Base-by-base conservation (phyloP, 2,888 invertebrate species). In the Amblyjoppa fuscipennis region DNA sequence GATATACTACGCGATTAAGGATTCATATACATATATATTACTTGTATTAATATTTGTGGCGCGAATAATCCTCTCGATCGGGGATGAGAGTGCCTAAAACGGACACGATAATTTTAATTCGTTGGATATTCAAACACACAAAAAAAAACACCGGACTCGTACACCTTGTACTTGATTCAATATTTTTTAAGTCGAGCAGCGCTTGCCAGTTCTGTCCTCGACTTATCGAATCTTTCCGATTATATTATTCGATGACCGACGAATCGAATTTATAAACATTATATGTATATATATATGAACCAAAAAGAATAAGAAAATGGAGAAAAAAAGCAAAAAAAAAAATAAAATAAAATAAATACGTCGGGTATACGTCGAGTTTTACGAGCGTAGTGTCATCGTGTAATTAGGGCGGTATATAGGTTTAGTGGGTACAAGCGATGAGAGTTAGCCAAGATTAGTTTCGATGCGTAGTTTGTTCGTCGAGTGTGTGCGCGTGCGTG, bases 381-480 rank as follows among this genome's bases (percentile, higher is more conserved):
- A 85, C 71, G 75, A 78, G 78, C 56, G 75, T 85, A 85, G 84
- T 84, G 68, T 81, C 84, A 73, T 84, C 81, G 34, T 81, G 76
- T 84, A 77, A 77, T 84, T 71, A 77, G 81, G 81, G 49, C 80
- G 80, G 77, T 84, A 51, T 56, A 16, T 66, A 80, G 76, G 38
- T 45, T 53, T 59, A 68, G 64, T n/a, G 51, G 49, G 73, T 76
- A 84, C 76, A 80, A 38, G 49, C 71, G 66, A 84, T 38, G 70
- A 81, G 69, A 66, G 61, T 49, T 76, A 76, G 83, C 34, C 51
- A 77, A 64, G 51, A 59, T 66, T 66, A 59, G 20, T 69, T 68
- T 81, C 71, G 68, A 74, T 41, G 31, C 16, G 53, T 84, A 78
- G 74, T 41, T 66, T 61, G 45, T 81, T 78, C 28, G 49, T 81